phyloP scores from a whole-genome alignment of 2,113 vertebrate species.

The Phyllopteryx taeniolatus region DNA sequence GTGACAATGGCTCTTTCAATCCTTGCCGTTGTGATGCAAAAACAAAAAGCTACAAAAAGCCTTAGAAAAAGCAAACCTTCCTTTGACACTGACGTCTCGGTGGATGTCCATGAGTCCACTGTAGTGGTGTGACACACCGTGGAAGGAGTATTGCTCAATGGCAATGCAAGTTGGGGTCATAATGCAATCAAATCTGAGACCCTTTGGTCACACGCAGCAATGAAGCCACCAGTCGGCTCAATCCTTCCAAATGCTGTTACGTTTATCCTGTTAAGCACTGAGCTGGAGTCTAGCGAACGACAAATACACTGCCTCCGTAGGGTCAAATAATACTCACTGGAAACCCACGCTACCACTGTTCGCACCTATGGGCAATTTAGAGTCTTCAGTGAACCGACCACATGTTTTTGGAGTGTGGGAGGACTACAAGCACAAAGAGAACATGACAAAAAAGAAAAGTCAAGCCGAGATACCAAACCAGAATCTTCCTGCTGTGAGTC shows the following conservation, averaged over 20 bases:
- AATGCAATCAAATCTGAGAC: not conserved
- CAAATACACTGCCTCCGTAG: not conserved
- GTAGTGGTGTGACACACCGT: not conserved
- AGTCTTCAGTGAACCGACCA: not conserved
- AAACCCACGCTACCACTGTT: not conserved
- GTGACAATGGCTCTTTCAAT: too few species aligned
- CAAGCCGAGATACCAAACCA: not conserved
- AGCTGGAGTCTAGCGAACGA: not conserved
- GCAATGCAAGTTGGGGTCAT: not conserved
- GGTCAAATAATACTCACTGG: not conserved
- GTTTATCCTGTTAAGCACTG: not conserved
- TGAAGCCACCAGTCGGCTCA: not conserved
- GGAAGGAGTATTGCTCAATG: not conserved
- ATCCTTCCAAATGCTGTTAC: not conserved
- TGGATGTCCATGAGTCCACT: not conserved
- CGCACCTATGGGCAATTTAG: not conserved
- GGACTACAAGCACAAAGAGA: not conserved
- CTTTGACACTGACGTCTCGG: not conserved
- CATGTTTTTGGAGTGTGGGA: not conserved
- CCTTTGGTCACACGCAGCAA: not conserved
- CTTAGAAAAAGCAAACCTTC: not conserved
- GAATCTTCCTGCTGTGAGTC: constrained; percentile 1
- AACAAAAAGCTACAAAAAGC: too few species aligned
- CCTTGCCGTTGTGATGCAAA: too few species aligned
- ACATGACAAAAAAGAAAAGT: not conserved